phyloP scores from a whole-genome alignment of 2,888 invertebrate species.

The Xestia rhomboidea region DNA sequence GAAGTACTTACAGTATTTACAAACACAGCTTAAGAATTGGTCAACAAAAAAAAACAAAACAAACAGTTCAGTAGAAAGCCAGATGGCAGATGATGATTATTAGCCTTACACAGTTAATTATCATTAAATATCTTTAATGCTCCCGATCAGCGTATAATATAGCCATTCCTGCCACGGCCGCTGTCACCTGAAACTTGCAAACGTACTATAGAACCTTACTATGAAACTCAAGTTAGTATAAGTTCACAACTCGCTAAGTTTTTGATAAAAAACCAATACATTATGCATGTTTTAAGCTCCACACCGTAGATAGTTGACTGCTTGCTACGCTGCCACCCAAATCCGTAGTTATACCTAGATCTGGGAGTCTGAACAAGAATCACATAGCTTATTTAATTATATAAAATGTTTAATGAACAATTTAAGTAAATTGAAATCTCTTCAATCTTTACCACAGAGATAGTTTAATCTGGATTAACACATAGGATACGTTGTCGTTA shows the following conservation, averaged over 20 bases:
- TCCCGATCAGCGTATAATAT: too few relatives aligned
- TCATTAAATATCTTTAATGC: neutral
- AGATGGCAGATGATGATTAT: neutral
- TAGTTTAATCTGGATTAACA: too few relatives aligned
- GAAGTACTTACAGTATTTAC: neutral
- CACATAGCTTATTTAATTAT: neutral
- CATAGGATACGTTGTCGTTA: too few relatives aligned
- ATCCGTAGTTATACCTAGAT: neutral
- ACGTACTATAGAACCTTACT: neutral
- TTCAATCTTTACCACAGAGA: too few relatives aligned
- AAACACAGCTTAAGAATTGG: slow-evolving; percentile 10
- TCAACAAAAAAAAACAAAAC: slow-evolving; percentile 14
- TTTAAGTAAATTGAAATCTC: too few relatives aligned
- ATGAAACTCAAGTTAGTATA: neutral
- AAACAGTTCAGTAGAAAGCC: neutral
- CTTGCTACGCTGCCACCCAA: neutral
- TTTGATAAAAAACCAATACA: neutral
- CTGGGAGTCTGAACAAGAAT: neutral
- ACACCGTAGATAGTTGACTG: neutral
- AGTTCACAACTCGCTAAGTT: neutral
- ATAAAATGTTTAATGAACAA: too few relatives aligned
- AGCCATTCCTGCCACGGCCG: neutral
- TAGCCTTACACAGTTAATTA: too few relatives aligned
- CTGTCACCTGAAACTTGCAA: neutral
- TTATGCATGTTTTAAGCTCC: neutral